Base-by-base conservation (phyloP, 2,888 invertebrate species). In the Eupsilia transversa region DNA sequence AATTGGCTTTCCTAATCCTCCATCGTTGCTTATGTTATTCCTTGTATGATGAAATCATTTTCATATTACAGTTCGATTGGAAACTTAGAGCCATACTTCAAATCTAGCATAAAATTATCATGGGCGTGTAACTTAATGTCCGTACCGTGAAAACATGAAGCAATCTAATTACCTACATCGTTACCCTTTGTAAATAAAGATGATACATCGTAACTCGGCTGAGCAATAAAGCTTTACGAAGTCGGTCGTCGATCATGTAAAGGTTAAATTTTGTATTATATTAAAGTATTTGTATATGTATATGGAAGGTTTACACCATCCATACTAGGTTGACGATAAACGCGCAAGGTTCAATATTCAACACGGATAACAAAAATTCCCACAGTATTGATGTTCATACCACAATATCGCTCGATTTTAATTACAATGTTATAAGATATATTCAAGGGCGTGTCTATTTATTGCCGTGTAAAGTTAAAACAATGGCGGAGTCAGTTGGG, bases 401-500 rank as follows among this genome's bases (percentile, higher is more conserved):
- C 83, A 84, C 86, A 90, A 90, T 86, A 89, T 86, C 82, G 86
- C 83, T 86, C 84, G 83, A 86, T 89, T 89, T 87, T 89, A 84
- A 88, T 86, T 85, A 87, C 84, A 87, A 88, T 78, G 82, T 83
- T 76, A 78, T 81, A 81, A 84, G 80, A 87, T 85, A 80, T 74
- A 82, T 89, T 89, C 92, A 92, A 92, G 92, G 92, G 91, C 89
- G 83, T 71, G 83, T 78, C 84, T 86, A 81, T 88, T 86, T 84
- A 85, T 89, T 89, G 79, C 89, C 80, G 87, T 83, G 86, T 88
- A 87, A 80, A 85, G 77, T 86, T 88, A 83, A 92, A 90, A 94
- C 94, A 94, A 94, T 94, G 82, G 93, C 64, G 66, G 74, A 75
- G 71, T 67, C 56, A 69, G 88, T 94, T 93, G 87, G 77, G 92